These are phyloP conservation scores for Lethenteron reissneri DNA, from an alignment of 2,113 vertebrate species.

Conservation along the genomic window DNA sequence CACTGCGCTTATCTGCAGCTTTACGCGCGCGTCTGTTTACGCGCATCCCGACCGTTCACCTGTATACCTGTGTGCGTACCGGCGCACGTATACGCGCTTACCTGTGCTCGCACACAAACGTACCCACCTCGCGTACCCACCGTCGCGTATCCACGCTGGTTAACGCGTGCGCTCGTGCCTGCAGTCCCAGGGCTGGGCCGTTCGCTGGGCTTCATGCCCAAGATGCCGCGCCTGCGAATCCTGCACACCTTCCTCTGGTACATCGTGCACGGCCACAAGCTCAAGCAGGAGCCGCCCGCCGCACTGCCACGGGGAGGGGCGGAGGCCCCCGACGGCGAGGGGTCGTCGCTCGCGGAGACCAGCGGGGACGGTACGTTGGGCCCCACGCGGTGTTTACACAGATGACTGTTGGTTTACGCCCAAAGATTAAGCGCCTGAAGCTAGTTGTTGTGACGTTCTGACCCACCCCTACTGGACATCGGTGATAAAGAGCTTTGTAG, in stretches of 20 bases:
- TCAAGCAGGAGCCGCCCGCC: no score
- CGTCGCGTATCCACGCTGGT: background rate
- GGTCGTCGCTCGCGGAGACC: no score
- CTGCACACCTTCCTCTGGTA: constrained; percentile 73
- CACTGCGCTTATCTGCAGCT: background rate
- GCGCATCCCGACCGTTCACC: background rate
- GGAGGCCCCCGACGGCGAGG: no score
- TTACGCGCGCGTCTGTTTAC: background rate
- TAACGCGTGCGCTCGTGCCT: constrained; percentile 1
- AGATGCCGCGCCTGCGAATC: constrained; percentile 63
- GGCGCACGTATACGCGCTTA: background rate
- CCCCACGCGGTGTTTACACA: no score
- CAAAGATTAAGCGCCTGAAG: no score
- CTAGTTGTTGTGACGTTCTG: no score
- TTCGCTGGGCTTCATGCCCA: constrained; percentile 60
- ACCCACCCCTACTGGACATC: no score
- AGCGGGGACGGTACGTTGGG: no score
- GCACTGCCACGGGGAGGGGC: no score
- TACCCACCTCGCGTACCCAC: no score
- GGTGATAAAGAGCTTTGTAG: no score
- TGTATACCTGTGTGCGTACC: background rate
- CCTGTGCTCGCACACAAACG: background rate
- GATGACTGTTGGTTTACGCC: no score
- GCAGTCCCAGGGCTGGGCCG: constrained; percentile 63
- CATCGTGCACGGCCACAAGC: constrained; percentile 44